A percentile compares a stretch with the other conserved stretches of the same genome.
phyloP scores from a whole-genome alignment of 2,888 invertebrate species.

The Anticlea derivata region DNA sequence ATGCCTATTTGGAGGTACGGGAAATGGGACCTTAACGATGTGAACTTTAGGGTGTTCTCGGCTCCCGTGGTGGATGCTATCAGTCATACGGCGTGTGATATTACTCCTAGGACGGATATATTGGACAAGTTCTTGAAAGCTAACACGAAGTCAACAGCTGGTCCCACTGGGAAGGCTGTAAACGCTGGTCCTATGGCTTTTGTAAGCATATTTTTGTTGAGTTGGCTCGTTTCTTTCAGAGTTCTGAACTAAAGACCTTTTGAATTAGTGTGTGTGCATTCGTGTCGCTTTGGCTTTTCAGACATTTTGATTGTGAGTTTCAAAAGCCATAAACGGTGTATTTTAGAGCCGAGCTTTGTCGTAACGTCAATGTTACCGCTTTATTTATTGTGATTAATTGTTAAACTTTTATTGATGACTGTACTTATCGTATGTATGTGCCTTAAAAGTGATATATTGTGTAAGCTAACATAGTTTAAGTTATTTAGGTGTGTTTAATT shows the following conservation, averaged over 20 bases:
- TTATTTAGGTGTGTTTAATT: conserved; percentile 34
- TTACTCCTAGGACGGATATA: conserved; percentile 82
- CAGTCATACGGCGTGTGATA: conserved; percentile 88
- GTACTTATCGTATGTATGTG: conserved; percentile 56
- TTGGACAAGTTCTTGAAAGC: conserved; percentile 76
- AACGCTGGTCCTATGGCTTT: conserved; percentile 46
- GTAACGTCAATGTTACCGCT: conserved; percentile 52
- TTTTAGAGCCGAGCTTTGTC: conserved; percentile 26
- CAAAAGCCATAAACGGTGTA: conserved; percentile 27
- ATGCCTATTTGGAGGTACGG: conserved; percentile 89
- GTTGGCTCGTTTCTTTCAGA: conserved; percentile 43
- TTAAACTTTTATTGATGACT: conserved; percentile 35
- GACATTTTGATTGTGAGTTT: conserved; percentile 31
- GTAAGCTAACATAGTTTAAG: conserved; percentile 45
- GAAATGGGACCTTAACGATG: conserved; percentile 83
- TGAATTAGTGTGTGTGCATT: conserved; percentile 10
- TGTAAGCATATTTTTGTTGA: conserved; percentile 43
- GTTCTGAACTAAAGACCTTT: conserved; percentile 34
- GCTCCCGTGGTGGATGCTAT: conserved; percentile 88
- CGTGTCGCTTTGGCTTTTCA: conserved; percentile 32
- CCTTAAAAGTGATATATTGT: conserved; percentile 59
- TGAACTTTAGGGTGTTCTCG: conserved; percentile 89
- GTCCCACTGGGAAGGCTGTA: conserved; percentile 50
- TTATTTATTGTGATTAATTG: conserved; percentile 61
- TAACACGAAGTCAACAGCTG: conserved; percentile 41